Conservation (phyloP, 2,888 invertebrate genomes). For the Pristionchus entomophagus region DNA sequence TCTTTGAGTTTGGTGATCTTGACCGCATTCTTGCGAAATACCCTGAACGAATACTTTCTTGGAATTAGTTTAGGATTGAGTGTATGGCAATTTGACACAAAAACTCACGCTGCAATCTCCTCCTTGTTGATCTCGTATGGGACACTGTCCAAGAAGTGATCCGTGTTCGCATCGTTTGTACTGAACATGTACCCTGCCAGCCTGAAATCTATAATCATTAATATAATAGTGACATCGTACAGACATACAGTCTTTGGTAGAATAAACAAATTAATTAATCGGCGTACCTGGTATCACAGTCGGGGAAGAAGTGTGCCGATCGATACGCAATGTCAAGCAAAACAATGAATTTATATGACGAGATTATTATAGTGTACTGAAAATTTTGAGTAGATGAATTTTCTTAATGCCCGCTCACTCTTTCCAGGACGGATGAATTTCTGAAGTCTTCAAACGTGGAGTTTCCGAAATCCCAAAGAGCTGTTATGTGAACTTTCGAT, state of each 20-base stretch:
- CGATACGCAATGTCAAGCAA: not conserved
- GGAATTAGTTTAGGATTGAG: too few relatives aligned
- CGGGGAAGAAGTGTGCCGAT: not conserved
- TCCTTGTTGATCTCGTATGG: not conserved
- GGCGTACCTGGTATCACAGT: not conserved
- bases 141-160: not conserved
- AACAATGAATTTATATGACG: not conserved
- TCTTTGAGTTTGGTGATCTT: not conserved
- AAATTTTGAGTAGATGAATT: not conserved
- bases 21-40: not conserved
- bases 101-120: not conserved
- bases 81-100: too few relatives aligned
- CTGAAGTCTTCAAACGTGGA: not conserved
- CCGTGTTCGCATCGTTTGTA: not conserved
- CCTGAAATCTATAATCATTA: not conserved
- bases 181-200: not conserved
- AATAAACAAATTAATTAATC: too few relatives aligned
- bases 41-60: not conserved
- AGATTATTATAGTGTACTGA: not conserved
- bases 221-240: too few relatives aligned
- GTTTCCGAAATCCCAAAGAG: not conserved
- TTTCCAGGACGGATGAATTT: not conserved
- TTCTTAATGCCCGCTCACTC: not conserved
- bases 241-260: too few relatives aligned
- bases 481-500: not conserved